Evolutionary conservation across 2,888 invertebrate species (phyloP).

Genomic region (Prenolepis imparis): DNA sequence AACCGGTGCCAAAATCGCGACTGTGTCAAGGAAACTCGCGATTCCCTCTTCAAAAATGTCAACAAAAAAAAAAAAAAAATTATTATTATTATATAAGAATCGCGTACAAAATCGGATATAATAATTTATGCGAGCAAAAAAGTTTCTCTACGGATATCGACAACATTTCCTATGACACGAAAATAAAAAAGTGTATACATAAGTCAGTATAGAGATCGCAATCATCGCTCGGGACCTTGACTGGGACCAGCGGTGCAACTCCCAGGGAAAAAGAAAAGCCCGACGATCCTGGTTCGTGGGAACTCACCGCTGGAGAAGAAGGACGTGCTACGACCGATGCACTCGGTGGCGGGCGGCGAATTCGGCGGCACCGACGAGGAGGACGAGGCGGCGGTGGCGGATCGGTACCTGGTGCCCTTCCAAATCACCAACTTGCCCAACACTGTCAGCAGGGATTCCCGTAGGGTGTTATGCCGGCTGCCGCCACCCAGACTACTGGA

Average conservation of each 20-base stretch:
- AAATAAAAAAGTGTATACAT: neutral
- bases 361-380: slow-evolving; percentile 86
- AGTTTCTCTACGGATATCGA: neutral
- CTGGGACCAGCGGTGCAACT: slow-evolving; percentile 32
- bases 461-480: slow-evolving; percentile 87
- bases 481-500: slow-evolving; percentile 84
- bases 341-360: slow-evolving; percentile 86
- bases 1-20: slow-evolving; percentile 5
- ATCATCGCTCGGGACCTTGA: slow-evolving; percentile 21
- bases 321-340: slow-evolving; percentile 87
- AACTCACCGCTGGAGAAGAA: slow-evolving; percentile 85
- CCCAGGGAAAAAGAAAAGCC: neutral
- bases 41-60: neutral
- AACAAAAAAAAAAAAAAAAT: neutral
- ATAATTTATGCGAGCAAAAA: neutral
- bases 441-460: slow-evolving; percentile 90
- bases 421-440: slow-evolving; percentile 89
- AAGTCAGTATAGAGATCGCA: neutral
- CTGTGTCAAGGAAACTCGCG: slow-evolving; percentile 3
- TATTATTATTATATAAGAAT: neutral
- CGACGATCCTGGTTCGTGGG: slow-evolving; percentile 18
- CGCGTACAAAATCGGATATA: neutral
- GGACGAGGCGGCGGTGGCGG: slow-evolving; percentile 86
- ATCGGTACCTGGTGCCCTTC: slow-evolving; percentile 87
- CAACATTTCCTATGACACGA: neutral